Base-by-base conservation (phyloP, 1,140 invertebrate species). In the Zaprionus capensis region DNA sequence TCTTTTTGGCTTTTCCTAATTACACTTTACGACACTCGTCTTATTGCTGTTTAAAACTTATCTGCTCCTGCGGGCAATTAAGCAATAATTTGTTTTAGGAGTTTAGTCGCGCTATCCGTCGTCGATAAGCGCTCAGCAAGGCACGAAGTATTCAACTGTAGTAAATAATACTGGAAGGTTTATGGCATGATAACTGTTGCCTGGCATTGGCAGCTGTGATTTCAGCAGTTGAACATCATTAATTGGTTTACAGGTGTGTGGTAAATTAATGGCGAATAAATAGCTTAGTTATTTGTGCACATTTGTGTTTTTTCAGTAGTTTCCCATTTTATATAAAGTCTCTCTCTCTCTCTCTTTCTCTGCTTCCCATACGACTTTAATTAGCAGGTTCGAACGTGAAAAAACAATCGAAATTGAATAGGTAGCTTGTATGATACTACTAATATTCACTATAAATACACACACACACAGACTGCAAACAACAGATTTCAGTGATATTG, bases 141-240 rank as follows among this genome's bases (percentile, higher is more conserved):
- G 15, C 12, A 41, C 36, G 5, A 17, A 5, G 3, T 5, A 11
- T 17, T 5, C 44, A 7, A 12, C 28, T 31, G 28, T 9, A 31
- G 28, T 28, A 69, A 62, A 69, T 56, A 22, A 12, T 38, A 56
- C n/a, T 22, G 20, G n/a, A 20, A 70, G 57, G 38, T 63, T 64
- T 70, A 58, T 64, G 53, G 38, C 59, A 44, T 38, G 65, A 68
- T 62, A 61, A 61, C 44, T 34, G 70, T 67, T 59, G 53, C 61
- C 55, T 57, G 11, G 41, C 55, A 9, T 49, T 14, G 9, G 9
- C n/a, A 22, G 31, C 71, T 49, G 12, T 38, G 66, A 74, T 69
- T 74, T 68, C 0, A 49, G 7, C 9, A 28, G 9, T 11, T 34
- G 9, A 3, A 34, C 9, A 34, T 34, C 9, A 34, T 34, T 34